Base-by-base conservation (phyloP, 2,888 invertebrate genomes). In the Cryptus viduatorius region DNA sequence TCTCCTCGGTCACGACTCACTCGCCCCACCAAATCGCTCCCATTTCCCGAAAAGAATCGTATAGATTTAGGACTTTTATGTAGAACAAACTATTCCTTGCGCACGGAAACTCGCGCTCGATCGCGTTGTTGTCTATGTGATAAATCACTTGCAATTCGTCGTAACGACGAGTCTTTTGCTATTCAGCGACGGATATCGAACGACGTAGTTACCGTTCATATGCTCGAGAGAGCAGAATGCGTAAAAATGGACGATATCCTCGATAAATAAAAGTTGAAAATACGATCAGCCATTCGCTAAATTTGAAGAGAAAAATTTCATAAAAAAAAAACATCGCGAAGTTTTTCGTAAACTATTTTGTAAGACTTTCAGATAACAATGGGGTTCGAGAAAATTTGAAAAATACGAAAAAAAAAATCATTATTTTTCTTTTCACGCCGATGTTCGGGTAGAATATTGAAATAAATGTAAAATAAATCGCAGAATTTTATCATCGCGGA, bases 21-120 rank as follows among this genome's bases (percentile, higher is more conserved):
- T 79, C 73, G n/a, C 61, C 56, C 8, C 37, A 37, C 37, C 73
- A 68, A 46, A 48, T 69, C n/a, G 19, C 65, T 65, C 46, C 44
- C 44, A 71, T 82, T 77, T 77, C 71, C 76, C 76, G 61, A 42
- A 53, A 53, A 56, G 77, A 82, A 82, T 82, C 76, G 64, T 76
- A 77, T 71, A 69, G 65, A 65, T 71, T 76, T 46, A n/a, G 61
- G 16, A 77, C 46, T 77, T 71, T 69, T 65, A 76, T 82, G 77
- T 37, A 71, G 76, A 77, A 82, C 71, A 82, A 76, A 71, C 69
- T 64, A 44, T 48, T 67, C 59, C 48, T 10, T 31, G n/a, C 24
- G 64, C 19, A 10, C 29, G 50, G 56, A 59, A 68, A 73, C 61
- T 73, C 50, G 56, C 19, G n/a, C 37, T 42, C 14, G 5, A 16